These are phyloP conservation scores for Felis chaus DNA, from an alignment of 2,113 vertebrate species.

Conservation along the genomic window DNA sequence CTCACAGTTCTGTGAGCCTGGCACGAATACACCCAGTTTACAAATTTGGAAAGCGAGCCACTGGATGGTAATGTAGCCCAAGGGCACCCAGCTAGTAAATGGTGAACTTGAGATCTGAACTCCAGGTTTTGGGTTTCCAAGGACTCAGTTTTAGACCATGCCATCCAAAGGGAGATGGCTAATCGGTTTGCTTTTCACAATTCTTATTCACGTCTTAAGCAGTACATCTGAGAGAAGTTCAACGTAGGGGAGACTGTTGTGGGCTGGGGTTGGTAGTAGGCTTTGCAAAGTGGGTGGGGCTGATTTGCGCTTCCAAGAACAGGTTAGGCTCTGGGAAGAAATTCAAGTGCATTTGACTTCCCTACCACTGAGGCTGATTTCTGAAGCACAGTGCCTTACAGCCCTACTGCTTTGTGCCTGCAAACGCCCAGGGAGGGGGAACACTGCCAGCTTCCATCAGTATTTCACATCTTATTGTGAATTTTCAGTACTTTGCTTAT, in stretches of 20 bases:
- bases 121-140: neutral
- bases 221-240: neutral
- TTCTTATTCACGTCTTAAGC: neutral
- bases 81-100: neutral
- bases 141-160: neutral
- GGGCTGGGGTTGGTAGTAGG: neutral
- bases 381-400: neutral
- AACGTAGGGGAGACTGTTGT: neutral
- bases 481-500: neutral
- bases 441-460: neutral
- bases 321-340: neutral
- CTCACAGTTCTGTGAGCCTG: neutral
- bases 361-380: neutral
- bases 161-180: neutral
- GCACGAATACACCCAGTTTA: neutral
- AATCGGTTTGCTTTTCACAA: neutral
- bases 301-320: neutral
- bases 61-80: neutral
- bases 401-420: neutral
- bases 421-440: neutral
- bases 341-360: neutral
- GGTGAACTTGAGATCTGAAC: neutral
- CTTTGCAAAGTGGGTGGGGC: neutral
- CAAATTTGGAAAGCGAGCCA: neutral
- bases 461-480: neutral